Evolutionary conservation across 2,888 invertebrate genomes (phyloP).

Genomic region (Steromphala cineraria): DNA sequence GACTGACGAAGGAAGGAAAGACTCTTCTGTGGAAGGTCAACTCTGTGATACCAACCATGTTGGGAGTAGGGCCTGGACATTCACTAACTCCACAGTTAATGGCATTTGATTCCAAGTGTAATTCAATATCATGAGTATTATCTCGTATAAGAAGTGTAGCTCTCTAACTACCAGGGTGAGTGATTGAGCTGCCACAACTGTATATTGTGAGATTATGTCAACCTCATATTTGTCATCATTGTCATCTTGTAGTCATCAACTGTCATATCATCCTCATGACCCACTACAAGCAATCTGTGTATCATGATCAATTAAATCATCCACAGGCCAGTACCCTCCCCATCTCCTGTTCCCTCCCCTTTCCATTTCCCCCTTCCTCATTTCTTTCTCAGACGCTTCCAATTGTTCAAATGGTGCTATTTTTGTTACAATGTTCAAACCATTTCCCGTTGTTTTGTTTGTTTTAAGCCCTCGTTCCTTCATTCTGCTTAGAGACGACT

Average conservation of each 20-base stretch:
- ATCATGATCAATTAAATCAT: neutral
- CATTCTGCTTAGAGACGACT: too few relatives aligned
- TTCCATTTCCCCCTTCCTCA: neutral
- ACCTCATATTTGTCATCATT: neutral
- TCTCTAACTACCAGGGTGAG: neutral
- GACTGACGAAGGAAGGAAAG: too few relatives aligned
- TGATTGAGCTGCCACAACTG: neutral
- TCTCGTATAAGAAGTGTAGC: neutral
- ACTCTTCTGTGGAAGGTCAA: too few relatives aligned
- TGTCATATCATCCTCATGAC: neutral
- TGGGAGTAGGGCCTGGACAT: too few relatives aligned
- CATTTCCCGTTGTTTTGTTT: neutral
- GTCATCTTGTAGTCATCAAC: neutral
- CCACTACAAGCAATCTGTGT: neutral
- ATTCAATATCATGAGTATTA: conserved; percentile 5
- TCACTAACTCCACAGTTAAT: neutral
- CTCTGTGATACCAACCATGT: too few relatives aligned
- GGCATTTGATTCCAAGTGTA: neutral
- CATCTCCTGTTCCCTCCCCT: neutral
- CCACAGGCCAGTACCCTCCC: neutral
- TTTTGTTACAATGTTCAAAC: neutral
- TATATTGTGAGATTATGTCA: conserved; percentile 2
- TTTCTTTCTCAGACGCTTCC: neutral
- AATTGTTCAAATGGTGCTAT: conserved; percentile 2
- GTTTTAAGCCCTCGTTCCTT: neutral